Conservation (phyloP, 2,888 invertebrate genomes). For the Acanthosepion lycidas region DNA sequence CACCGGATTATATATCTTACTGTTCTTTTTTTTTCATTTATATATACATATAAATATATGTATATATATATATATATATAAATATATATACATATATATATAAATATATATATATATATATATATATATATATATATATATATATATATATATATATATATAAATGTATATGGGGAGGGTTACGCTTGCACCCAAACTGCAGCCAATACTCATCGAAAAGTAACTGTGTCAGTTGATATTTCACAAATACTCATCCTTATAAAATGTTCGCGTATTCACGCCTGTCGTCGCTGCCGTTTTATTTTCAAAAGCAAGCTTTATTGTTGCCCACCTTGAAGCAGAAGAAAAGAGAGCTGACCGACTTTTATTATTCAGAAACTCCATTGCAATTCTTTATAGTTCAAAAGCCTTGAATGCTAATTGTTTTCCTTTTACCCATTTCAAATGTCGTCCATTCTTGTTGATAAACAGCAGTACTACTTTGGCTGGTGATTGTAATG, state of each 20-base stretch:
- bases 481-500: background rate
- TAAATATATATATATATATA: background rate
- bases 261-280: too few relatives aligned
- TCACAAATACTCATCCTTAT: background rate
- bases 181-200: background rate
- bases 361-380: background rate
- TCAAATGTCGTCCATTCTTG: background rate
- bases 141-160: background rate
- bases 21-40: too few relatives aligned
- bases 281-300: too few relatives aligned
- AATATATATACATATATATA: background rate
- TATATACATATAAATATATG: too few relatives aligned
- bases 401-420: background rate
- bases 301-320: too few relatives aligned
- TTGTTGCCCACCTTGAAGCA: too few relatives aligned
- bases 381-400: background rate
- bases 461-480: background rate
- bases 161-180: background rate
- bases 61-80: too few relatives aligned
- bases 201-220: background rate
- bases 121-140: background rate
- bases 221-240: background rate
- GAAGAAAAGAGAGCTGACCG: too few relatives aligned
- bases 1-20: too few relatives aligned
- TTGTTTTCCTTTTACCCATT: background rate